Evolutionary conservation across 2,888 invertebrate species (phyloP), one percentile per base, ranked within the genome.

Genomic region (Herminia tarsipennalis): DNA sequence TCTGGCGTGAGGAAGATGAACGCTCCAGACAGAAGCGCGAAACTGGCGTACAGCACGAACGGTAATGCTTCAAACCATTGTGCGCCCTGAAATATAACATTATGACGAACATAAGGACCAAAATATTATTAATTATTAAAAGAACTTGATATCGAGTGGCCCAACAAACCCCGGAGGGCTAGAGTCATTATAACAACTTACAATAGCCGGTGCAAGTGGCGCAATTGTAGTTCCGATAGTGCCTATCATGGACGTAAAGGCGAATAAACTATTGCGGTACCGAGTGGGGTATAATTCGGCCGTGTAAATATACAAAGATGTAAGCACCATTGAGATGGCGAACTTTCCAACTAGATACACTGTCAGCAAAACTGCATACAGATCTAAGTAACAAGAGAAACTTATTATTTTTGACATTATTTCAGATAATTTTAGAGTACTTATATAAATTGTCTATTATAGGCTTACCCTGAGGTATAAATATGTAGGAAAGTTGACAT

Each of bases 251-350:
- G 94, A 94, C 62, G 94, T 94, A 51, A 93, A 88, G 0, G 93
- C 93, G 39, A 94, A 87, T 51, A 94, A 92, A 93, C 71, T 94
- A 94, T 1, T 94, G 85, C 30, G 93, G 83, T 64, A 92, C 90
- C 17, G 94, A n/a, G n/a, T 95, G 5, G 95, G 94, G 71, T 94
- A 95, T 70, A 95, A 81, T 81, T 95, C 95, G 3, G 94, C 90
- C 0, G 94, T 94, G 67, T 93, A 94, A 64, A 94, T 89, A 73
- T 94, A 94, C 40, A 94, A 70, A 3, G 93, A 86, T 36, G 93
- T 91, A 67, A 93, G 93, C 14, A 94, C 92, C 38, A 92, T 86
- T 0, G 94, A 92, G 24, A 94, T 94, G 33, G 92, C 86, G 64
- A 92, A 86, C 75, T 94, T 94, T 5, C 94, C 94, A 40, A 92